Evolutionary conservation across 2,797 vertebrate genomes (phyloP).

Genomic region (Cuniculus paca): DNA sequence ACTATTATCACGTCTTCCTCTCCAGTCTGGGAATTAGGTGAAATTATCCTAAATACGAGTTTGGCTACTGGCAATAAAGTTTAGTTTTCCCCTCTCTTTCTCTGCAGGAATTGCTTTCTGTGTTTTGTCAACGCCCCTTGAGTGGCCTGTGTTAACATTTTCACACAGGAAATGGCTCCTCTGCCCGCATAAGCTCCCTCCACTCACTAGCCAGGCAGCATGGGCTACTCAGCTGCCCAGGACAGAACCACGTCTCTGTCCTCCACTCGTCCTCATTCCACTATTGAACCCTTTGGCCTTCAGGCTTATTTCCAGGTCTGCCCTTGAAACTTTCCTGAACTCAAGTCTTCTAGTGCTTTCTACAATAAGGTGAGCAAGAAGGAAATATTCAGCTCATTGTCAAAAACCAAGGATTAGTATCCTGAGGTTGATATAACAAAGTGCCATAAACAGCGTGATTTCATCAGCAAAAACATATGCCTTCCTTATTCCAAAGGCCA

Average conservation of each 20-base stretch:
- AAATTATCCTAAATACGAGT: not conserved
- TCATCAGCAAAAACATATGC: not conserved
- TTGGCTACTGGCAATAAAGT: not conserved
- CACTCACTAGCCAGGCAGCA: not conserved
- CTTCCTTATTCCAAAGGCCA: not conserved
- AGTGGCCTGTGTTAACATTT: not conserved
- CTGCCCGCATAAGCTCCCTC: too few relatives aligned
- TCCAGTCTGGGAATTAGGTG: not conserved
- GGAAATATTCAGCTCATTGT: not conserved
- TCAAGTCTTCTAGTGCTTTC: not conserved
- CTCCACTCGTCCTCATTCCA: rapidly evolving
- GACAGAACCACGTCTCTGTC: rapidly evolving
- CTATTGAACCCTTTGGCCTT: rapidly evolving
- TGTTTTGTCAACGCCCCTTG: not conserved
- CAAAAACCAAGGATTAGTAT: not conserved
- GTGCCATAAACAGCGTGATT: not conserved
- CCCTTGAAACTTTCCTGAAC: not conserved
- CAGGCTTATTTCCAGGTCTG: not conserved
- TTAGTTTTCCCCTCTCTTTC: not conserved
- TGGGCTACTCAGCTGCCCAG: rapidly evolving
- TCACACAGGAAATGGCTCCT: not conserved
- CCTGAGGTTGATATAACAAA: not conserved
- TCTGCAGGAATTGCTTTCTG: not conserved
- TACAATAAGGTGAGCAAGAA: not conserved
- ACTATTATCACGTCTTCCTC: not conserved